Evolutionary conservation across 2,113 vertebrate species (phyloP), one percentile per base, ranked within the genome.

Genomic region (Pantherophis guttatus): DNA sequence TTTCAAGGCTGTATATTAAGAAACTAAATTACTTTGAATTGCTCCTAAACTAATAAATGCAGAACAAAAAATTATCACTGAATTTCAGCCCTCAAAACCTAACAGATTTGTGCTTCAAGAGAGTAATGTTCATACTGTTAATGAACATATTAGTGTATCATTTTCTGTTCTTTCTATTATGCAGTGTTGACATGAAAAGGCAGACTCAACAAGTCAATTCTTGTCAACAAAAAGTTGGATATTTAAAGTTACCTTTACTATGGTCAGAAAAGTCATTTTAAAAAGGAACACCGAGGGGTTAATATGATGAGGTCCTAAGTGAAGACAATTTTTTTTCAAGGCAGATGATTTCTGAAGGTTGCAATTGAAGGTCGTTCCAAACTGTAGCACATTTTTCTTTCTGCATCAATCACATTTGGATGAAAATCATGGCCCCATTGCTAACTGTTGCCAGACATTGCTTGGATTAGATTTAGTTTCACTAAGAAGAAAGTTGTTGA

Each of bases 1-100:
- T 97, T 96, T 95, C 48, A 70, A 94, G 93, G 33, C 0, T 8
- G 54, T 87, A 44, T 57, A 86, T 95, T 96, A 96, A 93, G 93
- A 95, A 91, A 54, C 26, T 89, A 1, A 1, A 81, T 93, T 81
- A 90, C 70, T 12, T 54, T 58, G 88, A 89, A 50, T 91, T 15
- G 26, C 29, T 91, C 88, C 87, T 87, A 50, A 95, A 93, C 44
- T 29, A 57, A 92, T 87, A 92, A 86, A 92, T 87, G 54, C 48
- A 86, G 24, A 33, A 15, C 8, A 2, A 87, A 89, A 91, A 93
- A 88, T 19, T 12, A 12, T 87, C 59, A 13, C 44, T 85, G 92
- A 57, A 39, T 11, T 13, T 0, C 55, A 26, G 6, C 26, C 50
- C 33, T 17, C 3, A 90, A 87, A 93, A 2, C 13, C 21, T 88